Conservation (phyloP, 1,140 invertebrate genomes). For the Agraylea sexmaculata region DNA sequence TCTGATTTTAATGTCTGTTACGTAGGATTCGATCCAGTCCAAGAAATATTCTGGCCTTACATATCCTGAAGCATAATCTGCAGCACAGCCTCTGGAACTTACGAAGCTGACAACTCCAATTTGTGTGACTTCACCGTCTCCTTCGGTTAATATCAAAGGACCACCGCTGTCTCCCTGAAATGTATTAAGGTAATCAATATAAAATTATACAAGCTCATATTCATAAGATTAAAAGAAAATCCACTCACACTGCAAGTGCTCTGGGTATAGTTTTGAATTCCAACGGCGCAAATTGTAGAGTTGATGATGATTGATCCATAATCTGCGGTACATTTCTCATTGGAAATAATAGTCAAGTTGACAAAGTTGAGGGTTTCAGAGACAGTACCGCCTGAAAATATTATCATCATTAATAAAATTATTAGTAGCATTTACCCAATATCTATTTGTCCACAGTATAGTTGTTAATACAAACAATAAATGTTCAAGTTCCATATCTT, state of each 20-base stretch:
- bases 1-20: no score
- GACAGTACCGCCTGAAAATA: slow-evolving; percentile 13
- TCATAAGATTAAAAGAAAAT: neutral
- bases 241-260: slow-evolving; percentile 21
- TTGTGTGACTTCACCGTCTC: slow-evolving; percentile 12
- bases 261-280: slow-evolving; percentile 14
- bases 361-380: slow-evolving; percentile 20
- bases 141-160: slow-evolving; percentile 12
- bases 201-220: no score
- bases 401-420: neutral
- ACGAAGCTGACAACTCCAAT: slow-evolving; percentile 25
- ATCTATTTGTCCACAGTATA: neutral
- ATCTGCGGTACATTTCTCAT: slow-evolving; percentile 12
- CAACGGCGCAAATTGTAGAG: slow-evolving; percentile 19
- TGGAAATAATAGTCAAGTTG: slow-evolving; percentile 18
- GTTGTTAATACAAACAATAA: neutral
- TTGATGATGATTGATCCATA: slow-evolving; percentile 15
- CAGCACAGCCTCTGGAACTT: slow-evolving; percentile 19
- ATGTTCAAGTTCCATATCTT: neutral
- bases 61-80: slow-evolving; percentile 5
- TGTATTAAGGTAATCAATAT: no score
- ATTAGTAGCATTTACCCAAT: neutral
- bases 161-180: slow-evolving; percentile 22
- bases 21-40: no score
- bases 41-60: slow-evolving; percentile 2